phyloP scores from a whole-genome alignment of 2,888 invertebrate genomes.

The Amblyjoppa fuscipennis region DNA sequence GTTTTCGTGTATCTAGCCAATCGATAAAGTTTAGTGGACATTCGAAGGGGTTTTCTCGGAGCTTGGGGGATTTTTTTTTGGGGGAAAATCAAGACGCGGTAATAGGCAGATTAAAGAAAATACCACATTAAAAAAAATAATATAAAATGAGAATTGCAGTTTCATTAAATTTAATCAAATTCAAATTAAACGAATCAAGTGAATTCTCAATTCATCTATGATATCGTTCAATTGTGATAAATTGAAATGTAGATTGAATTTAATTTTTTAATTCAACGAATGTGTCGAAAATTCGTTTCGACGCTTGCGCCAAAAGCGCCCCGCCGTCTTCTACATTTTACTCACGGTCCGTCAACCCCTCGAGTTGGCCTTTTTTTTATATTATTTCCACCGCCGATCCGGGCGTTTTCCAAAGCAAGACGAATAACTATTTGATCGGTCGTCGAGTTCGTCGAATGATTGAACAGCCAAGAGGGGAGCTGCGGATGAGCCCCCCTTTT shows the following conservation, averaged over 20 bases:
- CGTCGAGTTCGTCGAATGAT: not conserved
- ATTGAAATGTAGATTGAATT: too few species aligned
- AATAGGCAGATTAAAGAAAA: not conserved
- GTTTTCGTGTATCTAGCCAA: slow-evolving; percentile 29
- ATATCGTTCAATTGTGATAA: too few species aligned
- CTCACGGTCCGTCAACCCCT: too few species aligned
- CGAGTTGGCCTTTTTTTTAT: not conserved
- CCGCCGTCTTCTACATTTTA: too few species aligned
- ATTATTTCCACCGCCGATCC: not conserved
- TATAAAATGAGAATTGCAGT: too few species aligned
- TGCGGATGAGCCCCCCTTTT: not conserved
- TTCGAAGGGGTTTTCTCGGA: not conserved
- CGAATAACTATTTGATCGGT: not conserved
- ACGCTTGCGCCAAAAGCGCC: too few species aligned
- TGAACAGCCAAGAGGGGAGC: not conserved
- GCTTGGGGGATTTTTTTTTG: not conserved
- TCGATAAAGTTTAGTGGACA: slow-evolving; percentile 45
- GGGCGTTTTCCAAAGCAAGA: not conserved
- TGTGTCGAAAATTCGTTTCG: too few species aligned
- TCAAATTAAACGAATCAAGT: too few species aligned
- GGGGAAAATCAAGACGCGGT: not conserved
- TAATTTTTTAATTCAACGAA: too few species aligned
- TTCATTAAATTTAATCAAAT: too few species aligned
- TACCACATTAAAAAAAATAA: too few species aligned
- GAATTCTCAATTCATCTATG: too few species aligned